Conservation (phyloP, 2,888 invertebrate genomes). For the Hermodice carunculata region DNA sequence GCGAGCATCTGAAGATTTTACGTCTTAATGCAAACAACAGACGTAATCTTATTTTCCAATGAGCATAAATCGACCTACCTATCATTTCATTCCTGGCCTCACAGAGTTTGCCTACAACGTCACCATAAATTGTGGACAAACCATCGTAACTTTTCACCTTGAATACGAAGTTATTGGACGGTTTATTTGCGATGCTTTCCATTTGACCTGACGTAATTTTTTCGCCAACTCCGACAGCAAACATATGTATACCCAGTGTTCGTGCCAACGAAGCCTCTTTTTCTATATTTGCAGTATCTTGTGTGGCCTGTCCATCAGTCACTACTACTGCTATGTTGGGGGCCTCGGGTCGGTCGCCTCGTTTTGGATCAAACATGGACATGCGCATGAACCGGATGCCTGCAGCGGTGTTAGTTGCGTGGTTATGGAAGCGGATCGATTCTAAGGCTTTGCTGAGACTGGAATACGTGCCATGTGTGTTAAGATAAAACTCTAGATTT, state of each 20-base stretch:
- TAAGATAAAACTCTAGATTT: slow-evolving; percentile 1
- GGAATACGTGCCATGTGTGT: neutral
- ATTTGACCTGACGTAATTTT: slow-evolving; percentile 20
- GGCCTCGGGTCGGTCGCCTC: slow-evolving; percentile 3
- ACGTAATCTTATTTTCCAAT: too few relatives aligned
- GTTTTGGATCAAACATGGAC: neutral
- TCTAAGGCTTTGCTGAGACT: neutral
- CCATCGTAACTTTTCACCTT: slow-evolving; percentile 24
- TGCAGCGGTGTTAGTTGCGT: slow-evolving; percentile 18
- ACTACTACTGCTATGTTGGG: slow-evolving; percentile 12
- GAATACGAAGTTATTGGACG: slow-evolving; percentile 28
- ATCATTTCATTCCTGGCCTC: slow-evolving; percentile 5
- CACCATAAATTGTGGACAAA: slow-evolving; percentile 11
- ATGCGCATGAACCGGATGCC: slow-evolving; percentile 13
- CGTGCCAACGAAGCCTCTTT: slow-evolving; percentile 1
- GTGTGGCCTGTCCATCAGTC: slow-evolving; percentile 13
- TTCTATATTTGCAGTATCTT: neutral
- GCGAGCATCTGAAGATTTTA: neutral
- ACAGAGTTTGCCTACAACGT: neutral
- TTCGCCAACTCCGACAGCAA: slow-evolving; percentile 10
- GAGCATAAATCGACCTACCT: too few relatives aligned
- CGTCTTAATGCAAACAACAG: too few relatives aligned
- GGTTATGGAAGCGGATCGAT: slow-evolving; percentile 5
- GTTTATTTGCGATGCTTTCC: slow-evolving; percentile 32
- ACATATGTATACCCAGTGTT: slow-evolving; percentile 3